Evolutionary conservation across 2,797 vertebrate species (phyloP).

Genomic region (Sorex maritimensis): DNA sequence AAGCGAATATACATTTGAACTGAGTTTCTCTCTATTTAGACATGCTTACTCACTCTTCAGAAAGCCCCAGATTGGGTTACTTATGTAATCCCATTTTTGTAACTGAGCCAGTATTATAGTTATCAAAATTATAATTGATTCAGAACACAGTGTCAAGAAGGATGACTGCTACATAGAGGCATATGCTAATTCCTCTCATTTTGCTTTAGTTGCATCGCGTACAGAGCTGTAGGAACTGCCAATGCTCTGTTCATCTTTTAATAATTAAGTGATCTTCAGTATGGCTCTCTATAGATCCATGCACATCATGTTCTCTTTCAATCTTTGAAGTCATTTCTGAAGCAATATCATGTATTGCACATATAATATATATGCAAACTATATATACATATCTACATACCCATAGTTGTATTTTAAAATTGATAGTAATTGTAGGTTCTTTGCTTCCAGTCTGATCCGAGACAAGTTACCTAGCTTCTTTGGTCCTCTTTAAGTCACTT

Average conservation of each 20-base stretch:
- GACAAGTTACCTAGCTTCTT: neutral
- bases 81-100: conserved; percentile 83
- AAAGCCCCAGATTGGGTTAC: conserved; percentile 76
- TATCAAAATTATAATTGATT: conserved; percentile 84
- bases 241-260: conserved; percentile 28
- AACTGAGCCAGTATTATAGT: conserved; percentile 82
- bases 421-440: neutral
- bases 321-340: conserved; percentile 31
- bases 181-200: conserved; percentile 66
- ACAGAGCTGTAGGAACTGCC: conserved; percentile 34
- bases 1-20: conserved; percentile 59
- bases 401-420: neutral
- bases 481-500: neutral
- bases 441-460: conserved; percentile 1
- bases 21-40: conserved; percentile 78
- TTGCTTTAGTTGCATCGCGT: conserved; percentile 55
- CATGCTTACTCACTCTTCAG: conserved; percentile 78
- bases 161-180: conserved; percentile 46
- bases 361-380: neutral
- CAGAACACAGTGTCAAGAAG: conserved; percentile 73
- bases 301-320: neutral
- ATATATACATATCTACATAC: neutral
- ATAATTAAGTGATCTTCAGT: conserved; percentile 5
- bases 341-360: neutral
- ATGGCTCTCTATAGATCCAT: neutral